Conservation (phyloP, 2,113 vertebrate species). For the Tinamus guttatus region DNA sequence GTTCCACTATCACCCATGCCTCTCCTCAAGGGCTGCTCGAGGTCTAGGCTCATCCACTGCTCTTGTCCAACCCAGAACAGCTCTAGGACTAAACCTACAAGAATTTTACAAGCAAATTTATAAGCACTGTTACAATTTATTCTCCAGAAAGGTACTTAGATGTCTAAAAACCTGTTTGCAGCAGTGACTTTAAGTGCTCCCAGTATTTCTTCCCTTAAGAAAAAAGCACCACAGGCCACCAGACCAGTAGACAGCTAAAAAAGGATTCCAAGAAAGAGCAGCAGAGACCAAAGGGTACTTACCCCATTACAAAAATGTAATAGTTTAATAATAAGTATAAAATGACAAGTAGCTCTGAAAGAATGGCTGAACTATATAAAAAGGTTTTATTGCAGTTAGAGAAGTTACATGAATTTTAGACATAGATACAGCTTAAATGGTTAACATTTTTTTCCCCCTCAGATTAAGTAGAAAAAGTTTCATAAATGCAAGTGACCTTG, state of each 20-base stretch:
- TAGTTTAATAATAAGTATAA: not conserved
- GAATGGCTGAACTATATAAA: not conserved
- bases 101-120: no score
- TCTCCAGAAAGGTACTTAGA: no score
- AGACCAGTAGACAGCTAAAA: not conserved
- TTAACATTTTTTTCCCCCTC: not conserved
- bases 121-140: no score
- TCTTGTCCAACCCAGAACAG: no score
- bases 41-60: no score
- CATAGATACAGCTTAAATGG: conserved; percentile 20
- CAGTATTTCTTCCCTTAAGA: no score
- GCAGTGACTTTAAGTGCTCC: no score
- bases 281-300: not conserved
- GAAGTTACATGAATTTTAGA: conserved; percentile 29
- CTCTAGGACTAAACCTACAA: no score
- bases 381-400: conserved; percentile 61
- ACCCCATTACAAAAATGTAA: not conserved
- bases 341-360: not conserved
- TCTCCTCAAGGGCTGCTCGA: no score
- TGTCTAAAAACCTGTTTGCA: no score
- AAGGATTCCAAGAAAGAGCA: not conserved
- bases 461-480: not conserved
- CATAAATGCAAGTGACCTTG: not conserved
- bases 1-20: no score
- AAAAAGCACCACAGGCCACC: no score